Conservation (phyloP, 2,888 invertebrate species). For the Zonitis immaculata region DNA sequence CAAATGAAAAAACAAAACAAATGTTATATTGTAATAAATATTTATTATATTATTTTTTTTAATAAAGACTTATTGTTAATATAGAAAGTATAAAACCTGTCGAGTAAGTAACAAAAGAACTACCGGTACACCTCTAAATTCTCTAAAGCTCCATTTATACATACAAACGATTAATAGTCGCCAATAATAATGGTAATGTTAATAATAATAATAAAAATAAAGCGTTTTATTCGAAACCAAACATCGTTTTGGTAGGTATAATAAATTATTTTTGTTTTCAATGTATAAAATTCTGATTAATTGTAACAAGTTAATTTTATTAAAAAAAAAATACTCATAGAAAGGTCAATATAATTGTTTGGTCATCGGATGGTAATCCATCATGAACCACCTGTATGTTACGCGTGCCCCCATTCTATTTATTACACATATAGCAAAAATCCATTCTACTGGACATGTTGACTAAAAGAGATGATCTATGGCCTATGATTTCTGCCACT, state of each 20-base stretch:
- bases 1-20: background rate
- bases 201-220: background rate
- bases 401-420: conserved; percentile 38
- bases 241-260: too few relatives aligned
- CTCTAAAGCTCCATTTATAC: background rate
- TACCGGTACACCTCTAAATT: background rate
- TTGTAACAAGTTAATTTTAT: background rate
- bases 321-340: conserved; percentile 16
- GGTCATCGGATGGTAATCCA: conserved; percentile 44
- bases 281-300: background rate
- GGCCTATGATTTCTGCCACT: conserved; percentile 44
- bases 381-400: conserved; percentile 46
- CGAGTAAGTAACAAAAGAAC: background rate
- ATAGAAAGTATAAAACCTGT: background rate
- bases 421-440: conserved; percentile 40
- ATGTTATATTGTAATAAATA: background rate
- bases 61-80: background rate
- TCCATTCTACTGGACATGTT: conserved; percentile 43
- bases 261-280: too few relatives aligned
- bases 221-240: too few relatives aligned
- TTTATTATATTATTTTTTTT: background rate
- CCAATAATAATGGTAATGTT: too few relatives aligned
- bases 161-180: background rate
- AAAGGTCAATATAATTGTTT: conserved; percentile 45
- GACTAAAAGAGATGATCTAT: conserved; percentile 47